These are phyloP conservation scores for Callipepla squamata DNA, from an alignment of 2,113 vertebrate genomes.

Conservation along the genomic window DNA sequence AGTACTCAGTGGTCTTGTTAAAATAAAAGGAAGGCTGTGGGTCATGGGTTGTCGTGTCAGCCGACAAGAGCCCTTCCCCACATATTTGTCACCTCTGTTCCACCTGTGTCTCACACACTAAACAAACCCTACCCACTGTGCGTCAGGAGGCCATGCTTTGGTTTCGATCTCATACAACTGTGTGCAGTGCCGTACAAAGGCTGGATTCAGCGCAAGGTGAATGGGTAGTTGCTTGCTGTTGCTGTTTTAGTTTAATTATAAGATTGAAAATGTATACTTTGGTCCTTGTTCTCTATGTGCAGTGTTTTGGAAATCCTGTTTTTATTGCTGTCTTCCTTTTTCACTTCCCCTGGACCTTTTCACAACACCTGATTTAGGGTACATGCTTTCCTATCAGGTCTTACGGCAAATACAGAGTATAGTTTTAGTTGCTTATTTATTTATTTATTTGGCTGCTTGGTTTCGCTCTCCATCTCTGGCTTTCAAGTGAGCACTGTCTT, in stretches of 20 bases:
- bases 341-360: not conserved
- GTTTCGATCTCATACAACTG: not conserved
- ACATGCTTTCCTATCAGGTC: not conserved
- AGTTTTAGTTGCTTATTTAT: not conserved
- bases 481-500: not conserved
- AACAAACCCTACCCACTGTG: not conserved
- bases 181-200: not conserved
- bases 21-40: not conserved
- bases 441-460: not conserved
- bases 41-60: not conserved
- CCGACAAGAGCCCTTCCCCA: not conserved
- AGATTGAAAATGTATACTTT: not conserved
- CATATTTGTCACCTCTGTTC: not conserved
- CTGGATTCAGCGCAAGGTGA: not conserved
- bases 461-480: not conserved
- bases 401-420: not conserved
- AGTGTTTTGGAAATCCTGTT: conserved; percentile 13
- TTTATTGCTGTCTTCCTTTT: conserved; percentile 26
- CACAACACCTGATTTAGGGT: not conserved
- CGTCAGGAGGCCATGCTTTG: not conserved
- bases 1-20: not conserved
- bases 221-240: not conserved
- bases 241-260: not conserved
- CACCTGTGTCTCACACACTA: not conserved
- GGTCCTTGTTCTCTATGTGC: not conserved